Evolutionary conservation across 2,113 vertebrate genomes (phyloP), one percentile per base, ranked within the genome.

Genomic region (Cyanistes caeruleus): DNA sequence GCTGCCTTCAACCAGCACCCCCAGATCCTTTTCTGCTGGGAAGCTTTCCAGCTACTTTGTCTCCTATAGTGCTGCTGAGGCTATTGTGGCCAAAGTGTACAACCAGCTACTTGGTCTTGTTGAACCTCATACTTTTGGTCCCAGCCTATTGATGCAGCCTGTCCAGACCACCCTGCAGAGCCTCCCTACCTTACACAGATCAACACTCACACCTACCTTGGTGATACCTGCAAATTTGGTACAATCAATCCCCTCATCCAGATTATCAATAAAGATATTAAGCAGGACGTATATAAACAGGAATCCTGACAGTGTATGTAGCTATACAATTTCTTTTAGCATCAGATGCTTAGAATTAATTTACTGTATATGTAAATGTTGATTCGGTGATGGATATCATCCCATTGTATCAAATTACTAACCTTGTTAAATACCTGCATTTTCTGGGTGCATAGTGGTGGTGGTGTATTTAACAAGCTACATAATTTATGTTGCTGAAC

Each of bases 1-100:
- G 16, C 23, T 1, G 0, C 35, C 58, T 33, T 24, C 1, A 8
- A 15, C 15, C 20, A 75, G 24, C n/a, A 49, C 4, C 13, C 10
- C 10, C 15, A 17, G 1, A 8, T 30, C 30, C 30, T 67, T 49
- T 49, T 41, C 43, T 6, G 5, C 23, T 13, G 20, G 24, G n/a
- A 10, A 56, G 43, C 30, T 75, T 72, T 64, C 75, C 35, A 27
- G 33, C 4, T 19, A 15, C 37, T 43, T 46, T 59, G 31, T 30
- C 33, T 56, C 10, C 44, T 28, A 1, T 11, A 20, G 19, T 8
- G 37, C 19, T 59, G 19, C 27, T 28, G 25, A 39, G 15, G 17
- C 28, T 43, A 2, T 27, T 58, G 52, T 51, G 33, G 27, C 23
- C 27, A 52, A 51, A 16, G 12, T 51, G 51, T 58, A 37, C 3